Base-by-base conservation (phyloP, 1,140 invertebrate genomes). In the Pseudachorutes palmiensis region DNA sequence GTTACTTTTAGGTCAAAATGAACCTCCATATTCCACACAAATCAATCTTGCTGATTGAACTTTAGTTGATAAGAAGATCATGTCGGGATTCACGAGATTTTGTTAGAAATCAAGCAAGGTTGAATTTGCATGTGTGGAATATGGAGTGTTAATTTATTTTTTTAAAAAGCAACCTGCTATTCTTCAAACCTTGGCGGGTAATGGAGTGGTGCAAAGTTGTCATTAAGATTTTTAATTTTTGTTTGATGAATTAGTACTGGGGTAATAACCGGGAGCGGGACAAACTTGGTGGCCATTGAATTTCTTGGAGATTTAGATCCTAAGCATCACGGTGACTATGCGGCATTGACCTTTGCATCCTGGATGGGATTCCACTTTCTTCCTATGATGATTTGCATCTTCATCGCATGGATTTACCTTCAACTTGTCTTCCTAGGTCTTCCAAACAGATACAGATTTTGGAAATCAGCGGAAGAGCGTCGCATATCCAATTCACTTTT, bases 401-500 rank as follows among this genome's bases (percentile, higher is more conserved):
- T 87, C n/a, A 74, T 89, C 0, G 86, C 87, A 0, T 92, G 87
- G 83, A 29, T 90, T 1, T 84, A 81, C 77, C 75, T 83, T 0
- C 79, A 80, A 63, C 83, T 88, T 72, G 81, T 87, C 29, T 93
- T 84, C 75, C 84, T 93, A 82, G 87, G 88, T 26, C 79, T 87
- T 58, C 71, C 65, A 1, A 58, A 62, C n/a, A 30, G 41, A 30
- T 30, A 70, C 24, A 67, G 62, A 31, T 70, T 72, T 45, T 72
- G 71, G 68, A 29, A 63, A 26, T 24, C 9, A 2, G 41, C 49
- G 5, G 62, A n/a, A 9, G 45, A 70, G 2, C 29, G 41, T 16
- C 62, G 70, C 29, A 51, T 24, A 9, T 45, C 64, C 3, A 51
- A 67, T n/a, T 48, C 65, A 2, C 55, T 72, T 16, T 70, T 70